These are phyloP conservation scores for Galerucella pusilla DNA, from an alignment of 2,888 invertebrate genomes.

Conservation along the genomic window DNA sequence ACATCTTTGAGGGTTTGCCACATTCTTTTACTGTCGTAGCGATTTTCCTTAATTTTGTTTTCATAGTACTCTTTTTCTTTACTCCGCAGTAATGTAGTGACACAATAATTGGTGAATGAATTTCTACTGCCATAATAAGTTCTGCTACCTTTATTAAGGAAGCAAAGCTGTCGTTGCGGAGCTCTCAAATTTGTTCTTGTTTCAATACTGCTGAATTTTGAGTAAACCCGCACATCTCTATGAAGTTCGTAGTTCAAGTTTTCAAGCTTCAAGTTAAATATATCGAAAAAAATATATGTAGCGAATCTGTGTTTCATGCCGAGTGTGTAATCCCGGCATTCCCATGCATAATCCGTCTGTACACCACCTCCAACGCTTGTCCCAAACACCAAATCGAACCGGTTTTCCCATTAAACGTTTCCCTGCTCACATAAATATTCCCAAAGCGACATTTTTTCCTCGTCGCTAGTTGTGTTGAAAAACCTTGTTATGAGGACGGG, in stretches of 20 bases:
- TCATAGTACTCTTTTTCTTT: too few species aligned
- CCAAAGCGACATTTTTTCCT: constrained; percentile 6
- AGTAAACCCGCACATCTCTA: too few species aligned
- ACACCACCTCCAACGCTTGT: not conserved
- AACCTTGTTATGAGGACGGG: constrained; percentile 11
- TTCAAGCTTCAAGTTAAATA: not conserved
- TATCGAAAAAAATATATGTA: not conserved
- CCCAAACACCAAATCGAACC: constrained; percentile 7
- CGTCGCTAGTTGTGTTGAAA: constrained; percentile 5
- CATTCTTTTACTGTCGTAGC: too few species aligned
- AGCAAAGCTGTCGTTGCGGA: too few species aligned
- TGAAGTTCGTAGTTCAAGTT: not conserved
- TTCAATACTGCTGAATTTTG: too few species aligned
- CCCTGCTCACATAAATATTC: constrained; percentile 9
- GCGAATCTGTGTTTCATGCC: not conserved
- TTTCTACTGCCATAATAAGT: too few species aligned
- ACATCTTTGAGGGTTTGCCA: too few species aligned
- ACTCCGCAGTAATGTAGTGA: too few species aligned
- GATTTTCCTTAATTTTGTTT: too few species aligned
- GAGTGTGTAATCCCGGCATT: constrained; percentile 6
- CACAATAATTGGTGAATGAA: too few species aligned
- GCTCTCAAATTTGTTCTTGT: not conserved
- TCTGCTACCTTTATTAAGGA: too few species aligned
- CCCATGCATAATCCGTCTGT: constrained; percentile 1
- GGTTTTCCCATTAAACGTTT: constrained; percentile 17